Evolutionary conservation across 2,888 invertebrate species (phyloP).

Genomic region (Cosmia trapezina): DNA sequence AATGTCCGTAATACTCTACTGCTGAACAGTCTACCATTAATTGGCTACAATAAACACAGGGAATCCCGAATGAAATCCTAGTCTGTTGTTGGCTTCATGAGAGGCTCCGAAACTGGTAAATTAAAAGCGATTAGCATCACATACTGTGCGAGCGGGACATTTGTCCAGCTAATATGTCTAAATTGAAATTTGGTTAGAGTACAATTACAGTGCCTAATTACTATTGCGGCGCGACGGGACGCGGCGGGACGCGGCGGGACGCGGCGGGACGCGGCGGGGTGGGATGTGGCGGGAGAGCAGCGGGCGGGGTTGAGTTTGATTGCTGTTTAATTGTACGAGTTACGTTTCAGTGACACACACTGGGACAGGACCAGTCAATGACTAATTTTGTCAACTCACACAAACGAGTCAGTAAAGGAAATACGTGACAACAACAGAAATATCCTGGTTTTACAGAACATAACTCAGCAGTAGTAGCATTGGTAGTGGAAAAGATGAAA

Average conservation of each 20-base stretch:
- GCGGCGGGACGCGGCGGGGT: no score
- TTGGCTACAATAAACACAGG: background rate
- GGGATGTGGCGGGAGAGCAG: background rate
- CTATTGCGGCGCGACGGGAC: conserved; percentile 17
- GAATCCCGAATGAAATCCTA: background rate
- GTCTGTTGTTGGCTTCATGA: background rate
- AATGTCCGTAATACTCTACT: background rate
- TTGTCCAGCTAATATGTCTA: conserved; percentile 47
- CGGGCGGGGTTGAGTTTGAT: background rate
- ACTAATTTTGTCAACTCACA: background rate
- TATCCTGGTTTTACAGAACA: no score
- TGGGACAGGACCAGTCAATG: background rate
- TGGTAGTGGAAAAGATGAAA: background rate
- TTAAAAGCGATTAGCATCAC: conserved; percentile 42
- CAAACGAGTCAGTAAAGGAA: background rate
- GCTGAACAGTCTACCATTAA: background rate
- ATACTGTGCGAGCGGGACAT: conserved; percentile 31
- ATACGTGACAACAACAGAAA: background rate
- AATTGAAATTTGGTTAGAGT: conserved; percentile 50
- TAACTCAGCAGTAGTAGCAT: background rate
- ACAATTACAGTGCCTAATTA: conserved; percentile 53
- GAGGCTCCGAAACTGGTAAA: conserved; percentile 5
- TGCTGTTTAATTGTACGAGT: conserved; percentile 28
- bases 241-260: no score
- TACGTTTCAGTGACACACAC: background rate